Evolutionary conservation across 2,888 invertebrate species (phyloP), one percentile per base, ranked within the genome.

Genomic region (Noctua fimbriata): DNA sequence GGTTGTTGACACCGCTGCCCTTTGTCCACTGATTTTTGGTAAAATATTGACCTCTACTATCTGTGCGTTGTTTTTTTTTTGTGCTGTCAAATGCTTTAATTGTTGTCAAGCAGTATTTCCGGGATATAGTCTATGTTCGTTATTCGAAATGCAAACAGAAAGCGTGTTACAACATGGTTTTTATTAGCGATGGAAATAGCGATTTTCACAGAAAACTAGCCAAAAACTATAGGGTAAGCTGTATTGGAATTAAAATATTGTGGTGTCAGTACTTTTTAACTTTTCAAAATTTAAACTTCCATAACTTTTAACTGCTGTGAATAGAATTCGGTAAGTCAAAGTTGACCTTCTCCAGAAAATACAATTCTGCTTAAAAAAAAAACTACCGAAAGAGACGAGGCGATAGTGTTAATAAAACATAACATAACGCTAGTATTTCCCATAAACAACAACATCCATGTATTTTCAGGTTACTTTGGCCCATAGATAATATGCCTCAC

Each of bases 1-100:
- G 89, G 89, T 89, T 89, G 84, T 89, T 89, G 89, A 89, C 90
- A 81, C 79, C 79, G 18, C 28, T 79, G 76, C 66, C 74, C 79
- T 81, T 83, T 82, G 89, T 83, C 83, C 89, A 84, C 76, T 41
- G 74, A 69, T 83, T 83, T 82, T 81, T n/a, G 67, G 66, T 66
- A 55, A 74, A 84, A 65, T 88, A 82, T 65, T 87, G 82, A 87
- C 88, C 88, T 58, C 14, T 79, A 18, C 44, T 83, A 18, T 2
- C 9, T 18, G 18, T 16, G 58, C 16, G 60, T 55, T 65, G 32
- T 69, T 49, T 55, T 36, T 55, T 36, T 60, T 69, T 47, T 66
- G 72, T 65, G 1, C 12, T 66, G 72, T 18, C 14, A 16, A 28
- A 28, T 41, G 66, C 12, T 73, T 66, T 71, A 71, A 73, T 76